phyloP scores from a whole-genome alignment of 2,888 invertebrate species.

The Acrobeloides nanus region DNA sequence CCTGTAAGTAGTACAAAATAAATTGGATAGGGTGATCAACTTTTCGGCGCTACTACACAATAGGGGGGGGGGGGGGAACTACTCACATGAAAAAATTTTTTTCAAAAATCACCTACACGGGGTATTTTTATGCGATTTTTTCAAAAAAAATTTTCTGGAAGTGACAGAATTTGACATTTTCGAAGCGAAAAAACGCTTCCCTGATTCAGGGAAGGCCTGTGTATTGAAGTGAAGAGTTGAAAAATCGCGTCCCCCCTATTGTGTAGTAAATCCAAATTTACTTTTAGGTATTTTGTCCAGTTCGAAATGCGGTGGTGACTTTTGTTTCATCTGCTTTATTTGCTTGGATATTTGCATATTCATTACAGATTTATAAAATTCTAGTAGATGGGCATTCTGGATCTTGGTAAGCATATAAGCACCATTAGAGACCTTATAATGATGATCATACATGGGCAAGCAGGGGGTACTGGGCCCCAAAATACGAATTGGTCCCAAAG shows the following conservation, averaged over 20 bases:
- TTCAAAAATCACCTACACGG: too few relatives aligned
- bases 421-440: neutral
- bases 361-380: slow-evolving; percentile 27
- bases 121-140: too few relatives aligned
- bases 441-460: too few relatives aligned
- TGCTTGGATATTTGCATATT: slow-evolving; percentile 46
- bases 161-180: too few relatives aligned
- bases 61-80: too few relatives aligned
- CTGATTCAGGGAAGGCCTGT: too few relatives aligned
- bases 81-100: too few relatives aligned
- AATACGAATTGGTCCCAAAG: too few relatives aligned
- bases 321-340: slow-evolving; percentile 38
- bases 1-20: slow-evolving; percentile 17
- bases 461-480: too few relatives aligned
- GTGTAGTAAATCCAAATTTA: neutral
- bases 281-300: slow-evolving; percentile 37
- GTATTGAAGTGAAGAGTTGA: neutral
- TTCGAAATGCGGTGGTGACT: slow-evolving; percentile 41
- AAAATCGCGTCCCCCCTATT: neutral
- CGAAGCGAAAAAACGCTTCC: too few relatives aligned
- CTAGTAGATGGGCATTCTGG: slow-evolving; percentile 24
- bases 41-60: too few relatives aligned
- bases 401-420: neutral
- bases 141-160: too few relatives aligned
- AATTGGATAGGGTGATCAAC: neutral